phyloP scores from a whole-genome alignment of 2,113 vertebrate genomes.

The Periophthalmodon schlosseri region DNA sequence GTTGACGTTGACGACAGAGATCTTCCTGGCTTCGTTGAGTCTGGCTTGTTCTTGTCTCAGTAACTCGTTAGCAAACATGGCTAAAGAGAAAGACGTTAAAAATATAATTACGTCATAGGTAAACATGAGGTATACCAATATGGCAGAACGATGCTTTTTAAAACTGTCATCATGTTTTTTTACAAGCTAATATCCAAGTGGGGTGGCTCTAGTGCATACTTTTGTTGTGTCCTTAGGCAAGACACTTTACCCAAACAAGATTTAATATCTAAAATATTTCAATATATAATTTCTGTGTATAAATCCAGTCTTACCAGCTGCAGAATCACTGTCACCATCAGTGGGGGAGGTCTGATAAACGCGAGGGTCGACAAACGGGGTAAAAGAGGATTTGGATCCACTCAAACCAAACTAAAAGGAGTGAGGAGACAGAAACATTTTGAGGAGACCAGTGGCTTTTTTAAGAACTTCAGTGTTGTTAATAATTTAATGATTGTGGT shows the following conservation, averaged over 20 bases:
- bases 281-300: neutral
- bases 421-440: constrained; percentile 7
- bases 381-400: constrained; percentile 92
- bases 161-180: too few relatives aligned
- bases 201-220: too few relatives aligned
- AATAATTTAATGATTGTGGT: too few relatives aligned
- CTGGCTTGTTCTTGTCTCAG: constrained; percentile 95
- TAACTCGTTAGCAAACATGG: constrained; percentile 91
- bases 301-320: constrained; percentile 76
- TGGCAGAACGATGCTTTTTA: too few relatives aligned
- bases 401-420: constrained; percentile 85
- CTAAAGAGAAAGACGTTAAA: constrained; percentile 50
- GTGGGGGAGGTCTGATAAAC: constrained; percentile 92
- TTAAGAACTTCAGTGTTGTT: neutral
- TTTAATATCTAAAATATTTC: too few relatives aligned
- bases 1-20: constrained; percentile 97
- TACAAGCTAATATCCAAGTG: too few relatives aligned
- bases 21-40: constrained; percentile 95
- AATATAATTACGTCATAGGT: neutral
- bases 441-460: too few relatives aligned
- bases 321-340: constrained; percentile 84
- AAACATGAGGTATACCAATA: too few relatives aligned
- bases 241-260: too few relatives aligned
- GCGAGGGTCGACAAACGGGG: constrained; percentile 91
- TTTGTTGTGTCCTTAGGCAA: too few relatives aligned